Evolutionary conservation across 2,888 invertebrate species (phyloP), one percentile per base, ranked within the genome.

Genomic region (Drosophila monieri): DNA sequence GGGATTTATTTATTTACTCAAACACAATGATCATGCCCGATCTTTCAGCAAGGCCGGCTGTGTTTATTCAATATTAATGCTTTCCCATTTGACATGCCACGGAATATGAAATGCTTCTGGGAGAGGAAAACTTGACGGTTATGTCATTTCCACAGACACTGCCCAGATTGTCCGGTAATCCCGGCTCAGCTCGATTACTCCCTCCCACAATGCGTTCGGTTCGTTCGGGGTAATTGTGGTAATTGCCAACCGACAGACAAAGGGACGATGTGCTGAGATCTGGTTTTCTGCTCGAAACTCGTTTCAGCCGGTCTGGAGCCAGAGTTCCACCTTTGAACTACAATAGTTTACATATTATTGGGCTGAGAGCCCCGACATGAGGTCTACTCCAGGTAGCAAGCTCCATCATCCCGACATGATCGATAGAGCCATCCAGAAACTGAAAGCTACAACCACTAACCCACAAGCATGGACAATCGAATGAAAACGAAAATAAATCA

Each of bases 181-280:
- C 54, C 53, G 58, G 37, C 52, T 49, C 60, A 70, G 53, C 65
- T 65, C 64, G 65, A 53, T 65, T 52, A 53, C 85, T 79, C 74
- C 85, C 79, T 73, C 72, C 83, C 77, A 81, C 80, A 81, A 76
- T 56, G 73, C 37, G 39, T 51, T 52, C 43, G 53, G 1, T 35
- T n/a, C 4, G 21, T 23, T 23, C 18, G 27, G 3, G 32, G 69
- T 64, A 83, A 80, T 80, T 79, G 66, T 48, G 59, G 77, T 77
- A 83, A 85, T 85, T 85, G 83, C 77, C 65, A 53, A 48, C 57
- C 60, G 64, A 53, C 65, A 41, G 25, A 37, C 71, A 69, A 14
- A 35, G 14, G 35, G 56, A 66, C 70, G 66, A 39, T 62, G 71
- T 70, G 60, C 18, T n/a, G 52, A 68, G 60, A 53, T 52, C 58